Percentiles rank a stretch among this genome's conserved stretches.
Evolutionary conservation across 2,888 invertebrate genomes (phyloP).

Genomic region (Salticus scenicus): DNA sequence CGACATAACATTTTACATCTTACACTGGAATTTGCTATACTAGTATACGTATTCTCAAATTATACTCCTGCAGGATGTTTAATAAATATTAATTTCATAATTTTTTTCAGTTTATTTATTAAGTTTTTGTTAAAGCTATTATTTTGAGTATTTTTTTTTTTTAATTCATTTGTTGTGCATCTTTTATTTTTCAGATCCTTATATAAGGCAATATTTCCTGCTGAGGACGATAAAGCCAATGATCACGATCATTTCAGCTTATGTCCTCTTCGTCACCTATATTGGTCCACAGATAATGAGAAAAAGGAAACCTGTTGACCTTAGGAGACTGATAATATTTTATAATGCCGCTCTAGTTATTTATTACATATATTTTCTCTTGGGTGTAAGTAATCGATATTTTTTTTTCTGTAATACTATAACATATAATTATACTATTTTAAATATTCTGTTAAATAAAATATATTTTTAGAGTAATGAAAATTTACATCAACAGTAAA

Average conservation of each 20-base stretch:
- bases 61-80: no score
- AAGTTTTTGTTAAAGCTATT: no score
- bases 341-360: conserved; percentile 93
- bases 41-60: no score
- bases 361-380: conserved; percentile 77
- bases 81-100: no score
- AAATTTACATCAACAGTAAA: no score
- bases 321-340: conserved; percentile 85
- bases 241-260: conserved; percentile 63
- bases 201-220: conserved; percentile 16
- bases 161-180: no score
- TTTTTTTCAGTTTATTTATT: no score
- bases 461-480: neutral
- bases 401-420: neutral
- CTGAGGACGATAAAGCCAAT: conserved; percentile 30
- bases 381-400: conserved; percentile 41
- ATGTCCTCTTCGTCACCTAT: conserved; percentile 73
- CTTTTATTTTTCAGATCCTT: conserved; percentile 40
- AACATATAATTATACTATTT: neutral
- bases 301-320: conserved; percentile 89
- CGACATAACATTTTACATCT: no score
- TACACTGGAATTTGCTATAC: no score
- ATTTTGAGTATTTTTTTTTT: no score
- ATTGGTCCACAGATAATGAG: conserved; percentile 92
- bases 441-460: neutral